Conservation (phyloP, 2,888 invertebrate genomes). For the Mythimna loreyi region DNA sequence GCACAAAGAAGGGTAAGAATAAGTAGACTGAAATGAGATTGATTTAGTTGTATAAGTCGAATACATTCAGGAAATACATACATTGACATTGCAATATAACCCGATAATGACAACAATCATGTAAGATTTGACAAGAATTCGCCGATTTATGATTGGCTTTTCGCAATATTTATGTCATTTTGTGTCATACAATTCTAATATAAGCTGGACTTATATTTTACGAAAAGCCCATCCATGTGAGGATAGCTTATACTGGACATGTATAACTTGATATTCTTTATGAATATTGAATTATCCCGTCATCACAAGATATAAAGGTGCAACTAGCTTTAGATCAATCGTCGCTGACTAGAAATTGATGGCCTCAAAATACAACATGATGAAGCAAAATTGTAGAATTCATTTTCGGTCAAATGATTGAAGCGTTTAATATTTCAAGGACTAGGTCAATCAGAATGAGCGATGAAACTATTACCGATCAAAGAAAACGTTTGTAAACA, state of each 20-base stretch:
- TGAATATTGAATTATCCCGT: constrained; percentile 4
- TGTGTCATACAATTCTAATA: too few species aligned
- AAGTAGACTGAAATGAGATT: constrained; percentile 54
- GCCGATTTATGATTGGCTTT: not conserved
- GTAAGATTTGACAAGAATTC: constrained; percentile 11
- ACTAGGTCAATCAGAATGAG: not conserved
- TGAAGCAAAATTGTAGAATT: too few species aligned
- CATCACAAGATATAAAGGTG: constrained; percentile 6
- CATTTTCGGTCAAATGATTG: too few species aligned
- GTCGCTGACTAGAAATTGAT: not conserved
- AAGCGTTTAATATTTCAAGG: not conserved
- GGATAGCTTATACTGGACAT: too few species aligned
- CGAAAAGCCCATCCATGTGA: too few species aligned
- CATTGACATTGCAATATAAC: constrained; percentile 23
- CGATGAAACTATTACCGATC: not conserved
- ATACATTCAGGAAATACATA: not conserved
- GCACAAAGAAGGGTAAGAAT: constrained; percentile 77
- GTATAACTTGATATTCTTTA: too few species aligned
- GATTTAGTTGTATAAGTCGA: constrained; percentile 28
- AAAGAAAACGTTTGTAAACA: not conserved
- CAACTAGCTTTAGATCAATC: not conserved
- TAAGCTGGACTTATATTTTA: too few species aligned
- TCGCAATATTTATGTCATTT: too few species aligned
- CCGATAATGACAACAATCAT: constrained; percentile 10
- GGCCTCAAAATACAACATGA: not conserved